Percentiles rank a stretch among this genome's conserved stretches.
Evolutionary conservation across 2,797 vertebrate species (phyloP).

Genomic region (Sylvia borin): DNA sequence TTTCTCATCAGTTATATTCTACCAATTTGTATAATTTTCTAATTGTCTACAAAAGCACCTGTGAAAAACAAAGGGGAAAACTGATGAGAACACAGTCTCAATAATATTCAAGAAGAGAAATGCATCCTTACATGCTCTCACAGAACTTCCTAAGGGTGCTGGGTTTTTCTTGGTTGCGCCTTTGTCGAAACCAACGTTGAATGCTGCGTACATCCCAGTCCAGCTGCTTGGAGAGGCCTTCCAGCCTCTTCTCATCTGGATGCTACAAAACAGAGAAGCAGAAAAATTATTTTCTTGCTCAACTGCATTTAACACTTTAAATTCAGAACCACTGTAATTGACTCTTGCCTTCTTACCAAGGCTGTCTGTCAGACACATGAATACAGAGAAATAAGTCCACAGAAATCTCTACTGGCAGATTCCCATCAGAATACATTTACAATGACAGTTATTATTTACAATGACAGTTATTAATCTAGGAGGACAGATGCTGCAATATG

Average conservation of each 20-base stretch:
- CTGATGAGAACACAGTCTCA: neutral
- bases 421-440: neutral
- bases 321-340: neutral
- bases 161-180: slow-evolving; percentile 98
- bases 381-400: neutral
- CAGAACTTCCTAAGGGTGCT: slow-evolving; percentile 95
- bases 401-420: neutral
- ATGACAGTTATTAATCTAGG: neutral
- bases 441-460: neutral
- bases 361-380: neutral
- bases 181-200: slow-evolving; percentile 96
- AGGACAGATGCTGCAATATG: neutral
- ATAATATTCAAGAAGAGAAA: neutral
- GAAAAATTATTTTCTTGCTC: neutral
- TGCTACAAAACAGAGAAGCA: slow-evolving; percentile 80
- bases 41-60: neutral
- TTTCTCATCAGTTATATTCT: neutral
- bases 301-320: neutral
- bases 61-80: neutral
- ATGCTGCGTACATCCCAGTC: slow-evolving; percentile 98
- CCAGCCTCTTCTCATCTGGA: slow-evolving; percentile 95
- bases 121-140: slow-evolving; percentile 93
- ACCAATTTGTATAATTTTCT: neutral
- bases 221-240: slow-evolving; percentile 96
- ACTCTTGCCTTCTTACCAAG: neutral